These are phyloP conservation scores for Strix uralensis DNA, from an alignment of 2,113 vertebrate genomes.

Conservation along the genomic window DNA sequence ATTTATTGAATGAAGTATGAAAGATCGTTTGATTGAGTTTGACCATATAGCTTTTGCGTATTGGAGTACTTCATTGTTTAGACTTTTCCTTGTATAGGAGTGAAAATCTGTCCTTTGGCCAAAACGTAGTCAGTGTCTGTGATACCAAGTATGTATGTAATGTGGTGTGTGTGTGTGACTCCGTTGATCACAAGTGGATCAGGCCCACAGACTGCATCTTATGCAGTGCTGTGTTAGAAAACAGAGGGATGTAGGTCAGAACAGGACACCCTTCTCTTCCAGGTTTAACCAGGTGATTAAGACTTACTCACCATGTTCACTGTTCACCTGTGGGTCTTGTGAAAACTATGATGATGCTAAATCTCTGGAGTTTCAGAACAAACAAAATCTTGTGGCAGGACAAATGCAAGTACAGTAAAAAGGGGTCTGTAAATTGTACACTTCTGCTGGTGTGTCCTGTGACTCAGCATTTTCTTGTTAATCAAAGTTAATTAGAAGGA, in stretches of 20 bases:
- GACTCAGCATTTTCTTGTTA: neutral
- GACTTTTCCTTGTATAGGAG: neutral
- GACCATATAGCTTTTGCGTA: neutral
- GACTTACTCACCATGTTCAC: neutral
- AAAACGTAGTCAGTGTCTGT: neutral
- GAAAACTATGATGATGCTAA: neutral
- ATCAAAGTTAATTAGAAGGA: neutral
- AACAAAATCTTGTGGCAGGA: neutral
- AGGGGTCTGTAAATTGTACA: neutral
- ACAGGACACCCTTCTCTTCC: neutral
- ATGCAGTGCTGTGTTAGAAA: neutral
- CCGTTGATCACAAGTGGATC: neutral
- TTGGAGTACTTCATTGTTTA: neutral
- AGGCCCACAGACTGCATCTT: neutral
- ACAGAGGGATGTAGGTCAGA: accelerated
- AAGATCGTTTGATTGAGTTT: neutral
- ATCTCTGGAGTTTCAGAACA: neutral
- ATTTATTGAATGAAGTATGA: neutral
- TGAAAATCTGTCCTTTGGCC: neutral
- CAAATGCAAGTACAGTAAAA: neutral
- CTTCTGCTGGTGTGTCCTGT: neutral
- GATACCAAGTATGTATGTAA: neutral
- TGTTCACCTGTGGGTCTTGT: neutral
- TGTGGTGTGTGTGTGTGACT: neutral
- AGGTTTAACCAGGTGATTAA: neutral